A percentile compares a stretch with the other conserved stretches of the same genome.
phyloP scores from a whole-genome alignment of 2,797 vertebrate species.

The Scarus forsteni region DNA sequence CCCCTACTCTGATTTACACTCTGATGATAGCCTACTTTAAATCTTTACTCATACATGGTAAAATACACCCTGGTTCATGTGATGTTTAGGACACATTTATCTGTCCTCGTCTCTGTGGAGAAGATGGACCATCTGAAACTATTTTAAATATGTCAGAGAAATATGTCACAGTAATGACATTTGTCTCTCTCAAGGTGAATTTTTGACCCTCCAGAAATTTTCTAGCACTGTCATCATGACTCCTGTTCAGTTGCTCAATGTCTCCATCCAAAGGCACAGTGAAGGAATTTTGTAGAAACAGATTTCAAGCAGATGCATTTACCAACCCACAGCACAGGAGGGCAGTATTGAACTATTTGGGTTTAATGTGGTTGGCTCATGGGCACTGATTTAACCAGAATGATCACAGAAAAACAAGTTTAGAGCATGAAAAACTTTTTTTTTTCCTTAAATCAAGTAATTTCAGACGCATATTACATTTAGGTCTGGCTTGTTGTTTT shows the following conservation, averaged over 20 bases:
- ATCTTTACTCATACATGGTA: background rate
- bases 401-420: no score
- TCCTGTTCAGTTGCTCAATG: slow-evolving; percentile 28
- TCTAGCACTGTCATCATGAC: slow-evolving; percentile 33
- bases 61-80: slow-evolving; percentile 2
- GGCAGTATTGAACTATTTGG: background rate
- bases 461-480: no score
- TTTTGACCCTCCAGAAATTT: slow-evolving; percentile 33
- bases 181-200: slow-evolving; percentile 4
- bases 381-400: background rate
- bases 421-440: no score
- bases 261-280: slow-evolving; percentile 49
- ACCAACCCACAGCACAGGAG: background rate
- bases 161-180: background rate
- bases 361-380: background rate
- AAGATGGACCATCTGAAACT: background rate
- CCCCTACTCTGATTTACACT: slow-evolving; percentile 24
- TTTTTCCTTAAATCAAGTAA: no score
- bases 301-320: background rate
- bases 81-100: background rate
- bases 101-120: background rate
- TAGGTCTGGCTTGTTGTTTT: no score
- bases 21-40: background rate
- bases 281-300: slow-evolving; percentile 14
- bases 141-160: background rate